A percentile compares a stretch with the other conserved stretches of the same genome.
phyloP scores from a whole-genome alignment of 2,888 invertebrate genomes.

The Seira sanloemensis region DNA sequence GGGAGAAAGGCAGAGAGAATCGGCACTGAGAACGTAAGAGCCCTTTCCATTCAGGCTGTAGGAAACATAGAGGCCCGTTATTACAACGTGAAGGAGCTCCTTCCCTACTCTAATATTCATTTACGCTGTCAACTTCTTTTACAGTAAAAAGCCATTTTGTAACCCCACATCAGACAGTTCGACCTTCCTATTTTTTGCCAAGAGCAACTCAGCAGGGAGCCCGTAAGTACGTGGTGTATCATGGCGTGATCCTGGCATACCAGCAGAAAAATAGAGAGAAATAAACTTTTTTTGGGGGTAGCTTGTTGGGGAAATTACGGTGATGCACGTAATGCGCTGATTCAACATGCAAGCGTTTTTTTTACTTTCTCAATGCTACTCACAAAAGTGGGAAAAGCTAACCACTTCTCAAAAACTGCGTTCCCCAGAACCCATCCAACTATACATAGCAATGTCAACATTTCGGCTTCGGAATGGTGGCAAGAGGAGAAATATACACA shows the following conservation, averaged over 20 bases:
- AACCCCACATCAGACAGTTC: slow-evolving; percentile 45
- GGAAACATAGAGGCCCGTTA: not conserved
- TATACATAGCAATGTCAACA: not conserved
- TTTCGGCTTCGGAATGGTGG: not conserved
- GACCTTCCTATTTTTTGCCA: slow-evolving; percentile 33
- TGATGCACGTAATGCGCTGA: slow-evolving; percentile 40
- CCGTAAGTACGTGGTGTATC: slow-evolving; percentile 15
- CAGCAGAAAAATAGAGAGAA: not conserved
- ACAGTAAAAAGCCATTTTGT: slow-evolving; percentile 47
- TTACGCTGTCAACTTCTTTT: slow-evolving; percentile 58
- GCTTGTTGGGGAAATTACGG: slow-evolving; percentile 28
- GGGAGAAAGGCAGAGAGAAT: not conserved
- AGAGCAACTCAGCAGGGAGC: slow-evolving; percentile 35
- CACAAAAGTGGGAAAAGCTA: not conserved
- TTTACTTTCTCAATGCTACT: not conserved
- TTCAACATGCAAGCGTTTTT: slow-evolving; percentile 27
- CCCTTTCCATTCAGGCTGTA: not conserved
- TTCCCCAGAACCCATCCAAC: not conserved
- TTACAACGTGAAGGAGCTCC: slow-evolving; percentile 8
- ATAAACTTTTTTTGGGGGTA: slow-evolving; percentile 9
- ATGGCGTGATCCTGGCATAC: slow-evolving; percentile 24
- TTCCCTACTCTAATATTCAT: slow-evolving; percentile 38
- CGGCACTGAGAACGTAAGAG: slow-evolving; percentile 3
- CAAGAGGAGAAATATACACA: not conserved
- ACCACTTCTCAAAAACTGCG: not conserved